Evolutionary conservation across 2,113 vertebrate species (phyloP).

Genomic region (Speoplatyrhinus poulsoni): DNA sequence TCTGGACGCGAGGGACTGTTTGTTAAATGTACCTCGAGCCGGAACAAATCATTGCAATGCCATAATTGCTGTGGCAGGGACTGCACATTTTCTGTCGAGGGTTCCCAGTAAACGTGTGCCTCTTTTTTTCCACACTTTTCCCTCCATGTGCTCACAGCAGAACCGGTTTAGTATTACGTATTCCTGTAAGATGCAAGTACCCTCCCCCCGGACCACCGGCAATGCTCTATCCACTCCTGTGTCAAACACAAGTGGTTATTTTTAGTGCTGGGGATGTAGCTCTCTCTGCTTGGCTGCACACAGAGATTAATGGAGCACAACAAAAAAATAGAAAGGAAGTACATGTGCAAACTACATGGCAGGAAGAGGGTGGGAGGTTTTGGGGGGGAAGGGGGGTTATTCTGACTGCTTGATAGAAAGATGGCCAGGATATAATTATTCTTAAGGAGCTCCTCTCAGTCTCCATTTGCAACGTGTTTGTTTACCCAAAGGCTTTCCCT

Average conservation of each 20-base stretch:
- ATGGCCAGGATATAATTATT: too few species aligned
- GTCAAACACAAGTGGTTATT: slow-evolving; percentile 77
- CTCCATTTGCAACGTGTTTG: too few species aligned
- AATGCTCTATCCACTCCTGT: slow-evolving; percentile 37
- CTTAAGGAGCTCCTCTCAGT: too few species aligned
- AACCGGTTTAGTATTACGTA: slow-evolving; percentile 40
- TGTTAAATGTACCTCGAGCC: slow-evolving; percentile 15
- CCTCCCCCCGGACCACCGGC: slow-evolving; percentile 29
- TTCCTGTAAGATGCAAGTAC: slow-evolving; percentile 50
- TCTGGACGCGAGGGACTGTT: slow-evolving; percentile 13
- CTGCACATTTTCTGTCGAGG: slow-evolving; percentile 35
- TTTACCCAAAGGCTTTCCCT: too few species aligned
- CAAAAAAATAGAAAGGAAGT: slow-evolving; percentile 64
- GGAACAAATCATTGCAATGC: slow-evolving; percentile 27
- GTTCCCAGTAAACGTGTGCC: slow-evolving; percentile 41
- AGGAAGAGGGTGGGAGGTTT: slow-evolving; percentile 22
- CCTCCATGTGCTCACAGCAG: slow-evolving; percentile 26
- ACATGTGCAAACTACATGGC: slow-evolving; percentile 1
- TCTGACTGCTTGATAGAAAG: background rate
- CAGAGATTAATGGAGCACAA: slow-evolving; percentile 78
- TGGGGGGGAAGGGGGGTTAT: background rate
- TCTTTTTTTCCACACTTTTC: slow-evolving; percentile 9
- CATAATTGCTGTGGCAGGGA: slow-evolving; percentile 26
- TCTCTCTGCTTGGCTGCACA: slow-evolving; percentile 64
- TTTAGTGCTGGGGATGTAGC: slow-evolving; percentile 78